Percentiles rank a stretch among this genome's conserved stretches.
These are phyloP conservation scores for Rotaria magnacalcarata DNA, from an alignment of 2,888 invertebrate genomes.

Conservation along the genomic window DNA sequence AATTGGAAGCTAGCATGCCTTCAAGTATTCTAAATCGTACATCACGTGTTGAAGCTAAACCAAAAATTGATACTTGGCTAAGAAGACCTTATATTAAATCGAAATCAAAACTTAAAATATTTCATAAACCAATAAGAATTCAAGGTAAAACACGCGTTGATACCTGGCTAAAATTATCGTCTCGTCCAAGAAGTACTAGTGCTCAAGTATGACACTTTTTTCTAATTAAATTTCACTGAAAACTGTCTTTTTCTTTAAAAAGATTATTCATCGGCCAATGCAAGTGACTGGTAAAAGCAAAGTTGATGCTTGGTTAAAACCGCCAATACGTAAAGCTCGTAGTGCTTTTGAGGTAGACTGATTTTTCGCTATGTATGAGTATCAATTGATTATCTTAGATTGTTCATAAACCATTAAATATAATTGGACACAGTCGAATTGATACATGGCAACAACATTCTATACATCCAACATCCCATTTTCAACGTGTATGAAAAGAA, in stretches of 20 bases:
- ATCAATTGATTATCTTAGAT: not conserved
- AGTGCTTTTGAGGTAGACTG: not conserved
- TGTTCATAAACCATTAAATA: constrained; percentile 4
- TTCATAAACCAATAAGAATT: not conserved
- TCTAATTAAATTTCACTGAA: not conserved
- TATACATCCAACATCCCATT: not conserved
- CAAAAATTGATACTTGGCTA: not conserved
- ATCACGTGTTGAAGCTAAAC: not conserved
- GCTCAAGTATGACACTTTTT: not conserved
- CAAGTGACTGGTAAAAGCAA: not conserved
- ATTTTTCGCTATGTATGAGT: no score
- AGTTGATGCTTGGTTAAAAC: not conserved
- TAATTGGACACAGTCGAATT: not conserved
- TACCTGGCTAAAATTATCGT: not conserved
- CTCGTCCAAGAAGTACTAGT: not conserved
- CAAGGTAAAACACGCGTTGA: not conserved
- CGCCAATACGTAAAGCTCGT: not conserved
- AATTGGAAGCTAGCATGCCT: not conserved
- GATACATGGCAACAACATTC: not conserved
- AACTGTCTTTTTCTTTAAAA: not conserved
- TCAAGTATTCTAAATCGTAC: not conserved
- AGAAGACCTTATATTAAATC: not conserved
- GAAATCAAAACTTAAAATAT: no score
- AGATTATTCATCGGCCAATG: not conserved
- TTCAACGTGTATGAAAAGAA: no score